Evolutionary conservation across 1,140 invertebrate species (phyloP).

Genomic region (Coenobita brevimanus): DNA sequence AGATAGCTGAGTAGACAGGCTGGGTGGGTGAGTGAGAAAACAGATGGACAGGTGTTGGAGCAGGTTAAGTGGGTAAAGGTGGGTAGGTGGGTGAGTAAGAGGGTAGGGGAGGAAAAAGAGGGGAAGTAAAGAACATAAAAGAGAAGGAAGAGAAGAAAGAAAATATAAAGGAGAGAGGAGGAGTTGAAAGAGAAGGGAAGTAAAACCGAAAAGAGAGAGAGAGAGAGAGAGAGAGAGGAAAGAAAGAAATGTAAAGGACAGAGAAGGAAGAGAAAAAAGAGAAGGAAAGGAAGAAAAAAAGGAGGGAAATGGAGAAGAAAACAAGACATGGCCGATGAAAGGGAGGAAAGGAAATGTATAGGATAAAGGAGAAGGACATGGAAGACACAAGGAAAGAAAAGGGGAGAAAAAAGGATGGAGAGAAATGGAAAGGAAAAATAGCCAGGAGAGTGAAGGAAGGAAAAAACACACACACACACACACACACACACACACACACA

Average conservation of each 20-base stretch:
- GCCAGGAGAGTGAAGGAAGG: neutral
- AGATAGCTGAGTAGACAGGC: too few relatives aligned
- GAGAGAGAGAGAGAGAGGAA: neutral
- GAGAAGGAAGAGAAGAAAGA: conserved; percentile 1
- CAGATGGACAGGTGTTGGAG: too few relatives aligned
- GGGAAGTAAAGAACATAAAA: neutral
- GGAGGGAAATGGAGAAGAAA: too few relatives aligned
- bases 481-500: too few relatives aligned
- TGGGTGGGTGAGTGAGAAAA: too few relatives aligned
- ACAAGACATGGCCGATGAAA: neutral
- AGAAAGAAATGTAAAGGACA: neutral
- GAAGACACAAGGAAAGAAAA: neutral
- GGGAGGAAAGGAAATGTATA: neutral
- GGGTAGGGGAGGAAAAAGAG: neutral
- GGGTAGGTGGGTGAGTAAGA: neutral
- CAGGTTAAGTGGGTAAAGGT: too few relatives aligned
- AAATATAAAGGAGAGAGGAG: neutral
- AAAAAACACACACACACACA: neutral
- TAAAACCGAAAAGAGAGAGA: neutral
- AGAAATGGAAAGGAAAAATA: neutral
- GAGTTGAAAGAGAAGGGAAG: neutral
- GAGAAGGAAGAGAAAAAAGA: too few relatives aligned
- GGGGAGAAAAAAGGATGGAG: neutral
- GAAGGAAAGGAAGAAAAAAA: conserved; percentile 3
- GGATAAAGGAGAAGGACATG: neutral